These are phyloP conservation scores for Leucosticte australis DNA, from an alignment of 2,113 vertebrate species.

Conservation along the genomic window DNA sequence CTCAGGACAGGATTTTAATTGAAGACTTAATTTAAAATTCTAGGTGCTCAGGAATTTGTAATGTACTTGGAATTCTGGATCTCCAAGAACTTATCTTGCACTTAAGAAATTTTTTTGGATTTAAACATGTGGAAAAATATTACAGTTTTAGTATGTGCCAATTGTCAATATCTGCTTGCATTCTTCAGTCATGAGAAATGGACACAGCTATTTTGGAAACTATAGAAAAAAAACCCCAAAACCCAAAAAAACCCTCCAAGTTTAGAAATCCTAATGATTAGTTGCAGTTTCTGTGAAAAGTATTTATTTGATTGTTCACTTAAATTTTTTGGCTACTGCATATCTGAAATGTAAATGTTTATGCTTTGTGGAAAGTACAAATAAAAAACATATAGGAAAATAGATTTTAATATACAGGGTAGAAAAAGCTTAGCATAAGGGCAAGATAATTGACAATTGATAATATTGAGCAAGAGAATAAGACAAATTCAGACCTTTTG, in stretches of 20 bases:
- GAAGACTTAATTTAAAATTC: neutral
- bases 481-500: neutral
- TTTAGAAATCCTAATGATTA: neutral
- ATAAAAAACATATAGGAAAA: neutral
- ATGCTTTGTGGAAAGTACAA: neutral
- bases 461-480: neutral
- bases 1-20: neutral
- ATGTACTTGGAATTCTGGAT: neutral
- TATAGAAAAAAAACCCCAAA: rapidly evolving
- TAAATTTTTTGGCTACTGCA: neutral
- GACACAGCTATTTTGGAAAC: neutral
- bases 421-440: neutral
- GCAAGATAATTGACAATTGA: too few relatives aligned
- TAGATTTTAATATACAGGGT: neutral
- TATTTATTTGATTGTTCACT: neutral
- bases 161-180: neutral
- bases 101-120: neutral
- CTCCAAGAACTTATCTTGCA: neutral
- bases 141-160: neutral
- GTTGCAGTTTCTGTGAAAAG: neutral
- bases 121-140: neutral
- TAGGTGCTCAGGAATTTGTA: neutral
- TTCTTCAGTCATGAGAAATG: neutral
- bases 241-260: rapidly evolving
- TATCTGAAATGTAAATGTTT: neutral